Evolutionary conservation across 1,140 invertebrate species (phyloP).

Genomic region (Drosophila pseudoananassae): DNA sequence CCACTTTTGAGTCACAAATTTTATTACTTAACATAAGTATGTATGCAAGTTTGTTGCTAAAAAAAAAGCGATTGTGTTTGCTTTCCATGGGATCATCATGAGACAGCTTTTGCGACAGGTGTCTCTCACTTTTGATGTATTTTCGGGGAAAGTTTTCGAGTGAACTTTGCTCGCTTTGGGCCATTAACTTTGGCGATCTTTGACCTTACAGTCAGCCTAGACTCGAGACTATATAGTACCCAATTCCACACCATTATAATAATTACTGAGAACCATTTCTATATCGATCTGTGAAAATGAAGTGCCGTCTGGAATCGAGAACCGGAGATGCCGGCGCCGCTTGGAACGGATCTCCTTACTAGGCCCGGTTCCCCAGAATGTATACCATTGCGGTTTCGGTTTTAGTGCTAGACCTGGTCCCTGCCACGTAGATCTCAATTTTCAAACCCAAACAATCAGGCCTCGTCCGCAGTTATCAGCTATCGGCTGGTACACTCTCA

Average conservation of each 20-base stretch:
- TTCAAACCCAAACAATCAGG: conserved; percentile 34
- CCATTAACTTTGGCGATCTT: conserved; percentile 33
- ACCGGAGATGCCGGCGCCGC: conserved; percentile 31
- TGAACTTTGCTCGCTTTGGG: conserved; percentile 29
- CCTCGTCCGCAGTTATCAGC: conserved; percentile 43
- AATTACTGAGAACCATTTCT: no score
- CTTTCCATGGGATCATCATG: conserved; percentile 8
- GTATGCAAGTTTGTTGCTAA: background rate
- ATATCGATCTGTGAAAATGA: background rate
- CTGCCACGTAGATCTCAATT: conserved; percentile 43
- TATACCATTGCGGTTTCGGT: conserved; percentile 43
- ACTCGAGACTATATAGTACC: no score
- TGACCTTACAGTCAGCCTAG: background rate
- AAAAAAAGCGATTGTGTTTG: background rate
- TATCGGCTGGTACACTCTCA: conserved; percentile 2
- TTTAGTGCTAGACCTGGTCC: conserved; percentile 29
- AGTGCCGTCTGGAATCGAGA: conserved; percentile 13
- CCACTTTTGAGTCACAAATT: conserved; percentile 26
- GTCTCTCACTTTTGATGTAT: conserved; percentile 2
- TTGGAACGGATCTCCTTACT: conserved; percentile 29
- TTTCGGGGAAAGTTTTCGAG: conserved; percentile 35
- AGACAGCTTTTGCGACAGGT: conserved; percentile 36
- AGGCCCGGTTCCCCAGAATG: conserved; percentile 20
- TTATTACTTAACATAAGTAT: conserved; percentile 1
- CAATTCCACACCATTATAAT: no score